These are phyloP conservation scores for Chionoecetes opilio DNA, from an alignment of 1,140 invertebrate genomes.

Conservation along the genomic window DNA sequence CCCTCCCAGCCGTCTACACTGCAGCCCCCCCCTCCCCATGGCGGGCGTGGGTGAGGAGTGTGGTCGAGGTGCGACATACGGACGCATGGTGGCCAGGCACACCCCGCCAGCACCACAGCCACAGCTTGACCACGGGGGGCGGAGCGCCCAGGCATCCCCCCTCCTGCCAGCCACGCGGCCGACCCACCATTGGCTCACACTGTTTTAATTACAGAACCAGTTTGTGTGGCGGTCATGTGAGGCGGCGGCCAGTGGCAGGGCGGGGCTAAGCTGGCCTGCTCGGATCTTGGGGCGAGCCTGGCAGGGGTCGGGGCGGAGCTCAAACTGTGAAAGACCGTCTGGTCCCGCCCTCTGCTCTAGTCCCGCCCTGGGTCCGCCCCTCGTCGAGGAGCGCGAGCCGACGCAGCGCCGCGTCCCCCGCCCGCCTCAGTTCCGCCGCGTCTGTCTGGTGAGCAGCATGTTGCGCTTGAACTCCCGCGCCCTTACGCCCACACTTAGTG, in stretches of 20 bases:
- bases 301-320: constrained; percentile 51
- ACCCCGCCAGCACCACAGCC: constrained; percentile 54
- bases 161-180: constrained; percentile 67
- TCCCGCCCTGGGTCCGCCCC: constrained; percentile 54
- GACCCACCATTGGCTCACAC: constrained; percentile 73
- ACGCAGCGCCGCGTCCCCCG: constrained; percentile 75
- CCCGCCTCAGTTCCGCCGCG: constrained; percentile 75
- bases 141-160: constrained; percentile 57
- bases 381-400: constrained; percentile 58
- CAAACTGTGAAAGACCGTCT: neutral
- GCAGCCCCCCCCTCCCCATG: constrained; percentile 34
- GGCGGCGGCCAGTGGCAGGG: constrained; percentile 61
- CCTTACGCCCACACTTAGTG: constrained; percentile 58
- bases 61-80: constrained; percentile 50
- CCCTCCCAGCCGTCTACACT: constrained; percentile 46
- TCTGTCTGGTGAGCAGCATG: constrained; percentile 73
- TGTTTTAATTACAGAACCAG: constrained; percentile 76
- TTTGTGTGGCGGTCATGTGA: constrained; percentile 70
- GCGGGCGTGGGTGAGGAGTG: constrained; percentile 46
- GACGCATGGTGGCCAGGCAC: constrained; percentile 68
- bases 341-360: constrained; percentile 42
- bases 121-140: constrained; percentile 68
- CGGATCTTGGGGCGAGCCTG: constrained; percentile 28
- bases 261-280: neutral
- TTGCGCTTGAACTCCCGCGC: constrained; percentile 65